Conservation (phyloP, 1,140 invertebrate genomes). For the Tetramorium parvispinum region DNA sequence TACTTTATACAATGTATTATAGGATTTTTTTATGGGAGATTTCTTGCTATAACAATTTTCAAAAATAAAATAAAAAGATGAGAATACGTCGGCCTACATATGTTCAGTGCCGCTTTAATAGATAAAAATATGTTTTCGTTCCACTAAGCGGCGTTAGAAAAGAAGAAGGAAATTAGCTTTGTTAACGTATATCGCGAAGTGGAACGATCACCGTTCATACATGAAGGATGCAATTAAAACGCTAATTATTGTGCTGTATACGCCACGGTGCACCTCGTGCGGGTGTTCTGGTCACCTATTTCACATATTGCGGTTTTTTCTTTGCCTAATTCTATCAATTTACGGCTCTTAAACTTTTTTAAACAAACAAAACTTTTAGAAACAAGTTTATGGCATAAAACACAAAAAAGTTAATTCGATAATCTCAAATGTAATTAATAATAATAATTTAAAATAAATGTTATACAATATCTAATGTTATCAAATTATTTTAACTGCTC, state of each 20-base stretch:
- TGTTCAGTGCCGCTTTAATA: slow-evolving; percentile 54
- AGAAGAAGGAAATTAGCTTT: slow-evolving; percentile 69
- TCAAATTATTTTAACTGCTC: neutral
- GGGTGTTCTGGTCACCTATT: slow-evolving; percentile 44
- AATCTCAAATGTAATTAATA: neutral
- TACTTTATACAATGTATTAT: neutral
- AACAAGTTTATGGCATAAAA: neutral
- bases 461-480: neutral
- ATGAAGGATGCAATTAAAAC: slow-evolving; percentile 69
- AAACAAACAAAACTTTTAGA: neutral
- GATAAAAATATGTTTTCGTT: slow-evolving; percentile 58
- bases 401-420: neutral
- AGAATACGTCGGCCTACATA: neutral
- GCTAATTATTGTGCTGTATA: slow-evolving; percentile 60
- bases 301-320: neutral
- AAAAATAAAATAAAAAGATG: slow-evolving; percentile 18
- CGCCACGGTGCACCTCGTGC: slow-evolving; percentile 20
- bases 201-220: slow-evolving; percentile 69
- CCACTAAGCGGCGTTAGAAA: slow-evolving; percentile 56
- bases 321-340: neutral
- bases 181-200: slow-evolving; percentile 61
- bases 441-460: neutral
- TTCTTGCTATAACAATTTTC: slow-evolving; percentile 21
- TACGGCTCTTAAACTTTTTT: neutral
- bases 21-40: slow-evolving; percentile 19